Evolutionary conservation across 2,888 invertebrate genomes (phyloP).

Genomic region (Erannis defoliaria): DNA sequence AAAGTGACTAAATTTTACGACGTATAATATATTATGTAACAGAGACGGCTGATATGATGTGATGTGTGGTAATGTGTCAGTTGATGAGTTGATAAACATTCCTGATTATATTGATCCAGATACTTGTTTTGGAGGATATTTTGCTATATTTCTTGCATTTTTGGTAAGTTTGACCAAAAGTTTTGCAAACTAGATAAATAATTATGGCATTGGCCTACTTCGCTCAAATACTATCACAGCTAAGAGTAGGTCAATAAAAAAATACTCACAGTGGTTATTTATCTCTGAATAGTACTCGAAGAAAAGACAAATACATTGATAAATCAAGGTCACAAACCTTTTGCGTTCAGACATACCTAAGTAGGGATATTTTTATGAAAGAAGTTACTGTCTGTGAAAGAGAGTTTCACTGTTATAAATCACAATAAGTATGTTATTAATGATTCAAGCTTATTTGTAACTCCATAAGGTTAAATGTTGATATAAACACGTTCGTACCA

Average conservation of each 20-base stretch:
- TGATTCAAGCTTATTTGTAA: background rate
- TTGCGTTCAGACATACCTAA: background rate
- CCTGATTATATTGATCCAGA: background rate
- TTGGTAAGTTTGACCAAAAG: slow-evolving; percentile 1
- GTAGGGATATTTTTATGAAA: too few relatives aligned
- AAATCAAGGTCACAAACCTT: background rate
- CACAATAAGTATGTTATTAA: too few relatives aligned
- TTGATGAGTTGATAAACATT: slow-evolving; percentile 1
- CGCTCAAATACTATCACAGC: background rate
- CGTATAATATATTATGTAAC: too few relatives aligned
- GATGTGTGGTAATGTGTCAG: too few relatives aligned
- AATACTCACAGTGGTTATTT: background rate
- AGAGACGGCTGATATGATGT: too few relatives aligned
- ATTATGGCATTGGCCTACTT: slow-evolving; percentile 14
- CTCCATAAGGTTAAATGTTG: background rate
- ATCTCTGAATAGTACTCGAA: background rate
- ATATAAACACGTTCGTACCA: slow-evolving; percentile 54
- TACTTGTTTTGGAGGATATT: background rate
- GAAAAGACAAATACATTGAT: background rate
- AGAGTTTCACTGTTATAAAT: too few relatives aligned
- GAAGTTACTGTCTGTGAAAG: too few relatives aligned
- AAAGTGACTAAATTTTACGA: background rate
- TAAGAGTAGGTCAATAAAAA: slow-evolving; percentile 11
- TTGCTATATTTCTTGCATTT: background rate
- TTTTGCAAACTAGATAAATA: background rate